Conservation (phyloP, 2,888 invertebrate genomes). For the Dynastes grantii region DNA sequence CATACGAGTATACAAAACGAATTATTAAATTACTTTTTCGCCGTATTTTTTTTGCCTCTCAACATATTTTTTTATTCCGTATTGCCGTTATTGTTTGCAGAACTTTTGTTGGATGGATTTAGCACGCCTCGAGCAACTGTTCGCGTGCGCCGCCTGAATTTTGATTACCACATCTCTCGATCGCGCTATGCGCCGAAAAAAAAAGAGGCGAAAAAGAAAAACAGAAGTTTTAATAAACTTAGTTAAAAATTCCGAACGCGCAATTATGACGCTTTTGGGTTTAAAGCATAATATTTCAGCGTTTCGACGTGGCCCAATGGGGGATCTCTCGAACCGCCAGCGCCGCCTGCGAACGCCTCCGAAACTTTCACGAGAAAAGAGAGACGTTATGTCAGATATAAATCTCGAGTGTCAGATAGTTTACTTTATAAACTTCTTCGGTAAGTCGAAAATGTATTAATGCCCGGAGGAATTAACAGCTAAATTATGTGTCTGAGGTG, state of each 20-base stretch:
- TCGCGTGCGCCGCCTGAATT: constrained; percentile 13
- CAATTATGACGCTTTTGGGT: constrained; percentile 37
- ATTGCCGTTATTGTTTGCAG: not conserved
- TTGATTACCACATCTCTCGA: constrained; percentile 14
- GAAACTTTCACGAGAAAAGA: constrained; percentile 1
- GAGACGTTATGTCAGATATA: not conserved
- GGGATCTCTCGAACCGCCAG: not conserved
- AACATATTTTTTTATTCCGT: not conserved
- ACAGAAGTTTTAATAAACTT: constrained; percentile 39
- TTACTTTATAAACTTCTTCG: not conserved
- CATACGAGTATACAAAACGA: no score
- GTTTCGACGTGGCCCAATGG: not conserved
- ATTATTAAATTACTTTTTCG: no score
- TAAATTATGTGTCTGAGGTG: not conserved
- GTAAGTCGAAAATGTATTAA: constrained; percentile 10
- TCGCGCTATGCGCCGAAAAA: not conserved
- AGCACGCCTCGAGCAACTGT: constrained; percentile 20
- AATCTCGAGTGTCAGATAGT: constrained; percentile 18
- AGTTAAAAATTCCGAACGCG: constrained; percentile 39
- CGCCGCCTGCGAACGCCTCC: not conserved
- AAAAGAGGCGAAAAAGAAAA: constrained; percentile 4
- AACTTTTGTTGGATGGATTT: constrained; percentile 17
- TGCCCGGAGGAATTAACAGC: constrained; percentile 2
- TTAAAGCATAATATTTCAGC: constrained; percentile 16
- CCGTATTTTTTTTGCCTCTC: not conserved